Conservation (phyloP, 2,113 vertebrate genomes). For the Egretta garzetta region DNA sequence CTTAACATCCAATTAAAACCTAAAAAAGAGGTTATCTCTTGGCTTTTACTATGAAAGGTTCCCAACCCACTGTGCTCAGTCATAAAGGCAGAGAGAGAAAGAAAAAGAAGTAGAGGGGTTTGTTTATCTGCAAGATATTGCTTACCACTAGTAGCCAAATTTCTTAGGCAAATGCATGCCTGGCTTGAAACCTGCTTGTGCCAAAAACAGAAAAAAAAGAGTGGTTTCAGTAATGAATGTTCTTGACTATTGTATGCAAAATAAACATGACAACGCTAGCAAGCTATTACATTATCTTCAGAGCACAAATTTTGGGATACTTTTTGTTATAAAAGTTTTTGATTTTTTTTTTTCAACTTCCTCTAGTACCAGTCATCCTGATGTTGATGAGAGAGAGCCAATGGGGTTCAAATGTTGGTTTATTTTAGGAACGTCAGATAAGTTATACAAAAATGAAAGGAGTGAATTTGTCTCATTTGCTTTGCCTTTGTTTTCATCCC, state of each 20-base stretch:
- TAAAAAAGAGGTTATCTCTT: not conserved
- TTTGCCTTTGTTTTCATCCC: not conserved
- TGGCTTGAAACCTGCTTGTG: constrained; percentile 80
- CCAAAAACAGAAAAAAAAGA: not conserved
- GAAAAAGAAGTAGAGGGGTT: not conserved
- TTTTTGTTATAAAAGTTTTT: not conserved
- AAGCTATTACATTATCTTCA: not conserved
- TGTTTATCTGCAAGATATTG: not conserved
- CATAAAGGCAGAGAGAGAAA: not conserved
- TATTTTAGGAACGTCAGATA: not conserved
- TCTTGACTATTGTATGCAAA: not conserved
- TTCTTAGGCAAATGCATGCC: constrained; percentile 81
- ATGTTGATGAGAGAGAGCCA: not conserved
- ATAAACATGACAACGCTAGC: not conserved
- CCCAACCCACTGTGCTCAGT: not conserved
- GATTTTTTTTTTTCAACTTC: not conserved
- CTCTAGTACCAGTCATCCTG: not conserved
- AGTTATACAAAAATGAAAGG: not conserved
- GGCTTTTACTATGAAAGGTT: not conserved
- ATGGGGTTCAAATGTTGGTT: not conserved
- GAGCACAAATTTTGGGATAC: not conserved
- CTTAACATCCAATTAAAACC: not conserved
- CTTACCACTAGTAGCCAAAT: constrained; percentile 80
- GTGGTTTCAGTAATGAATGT: not conserved
- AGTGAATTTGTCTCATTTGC: not conserved